A percentile compares a stretch with the other conserved stretches of the same genome.
Evolutionary conservation across 2,113 vertebrate genomes (phyloP).

Genomic region (Vicugna pacos): DNA sequence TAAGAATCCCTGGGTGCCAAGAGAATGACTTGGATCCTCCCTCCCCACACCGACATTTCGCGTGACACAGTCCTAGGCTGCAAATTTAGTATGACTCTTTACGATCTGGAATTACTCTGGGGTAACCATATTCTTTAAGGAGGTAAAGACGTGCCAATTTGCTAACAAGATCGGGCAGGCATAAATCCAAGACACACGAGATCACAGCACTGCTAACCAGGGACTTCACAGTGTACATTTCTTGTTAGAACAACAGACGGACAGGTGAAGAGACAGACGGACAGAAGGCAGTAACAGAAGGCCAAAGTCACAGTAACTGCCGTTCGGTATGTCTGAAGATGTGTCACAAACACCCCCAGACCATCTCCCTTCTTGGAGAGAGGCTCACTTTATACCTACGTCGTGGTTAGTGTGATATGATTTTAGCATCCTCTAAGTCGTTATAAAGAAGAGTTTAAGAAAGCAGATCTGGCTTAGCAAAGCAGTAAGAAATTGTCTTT

Average conservation of each 20-base stretch:
- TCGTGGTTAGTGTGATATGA: conserved; percentile 68
- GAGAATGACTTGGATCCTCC: not conserved
- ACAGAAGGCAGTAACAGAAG: conserved; percentile 47
- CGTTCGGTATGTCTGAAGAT: conserved; percentile 57
- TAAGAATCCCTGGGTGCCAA: not conserved
- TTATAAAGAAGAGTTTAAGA: not conserved
- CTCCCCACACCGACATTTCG: not conserved
- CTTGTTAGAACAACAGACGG: conserved; percentile 69
- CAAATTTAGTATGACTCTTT: not conserved
- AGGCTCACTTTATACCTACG: conserved; percentile 65
- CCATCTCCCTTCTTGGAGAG: conserved; percentile 54
- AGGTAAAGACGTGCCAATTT: conserved; percentile 39
- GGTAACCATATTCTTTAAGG: conserved; percentile 41
- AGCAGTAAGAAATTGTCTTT: conserved; percentile 77
- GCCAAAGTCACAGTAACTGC: conserved; percentile 64
- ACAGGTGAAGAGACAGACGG: not conserved
- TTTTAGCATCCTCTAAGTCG: conserved; percentile 69
- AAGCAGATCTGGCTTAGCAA: conserved; percentile 82
- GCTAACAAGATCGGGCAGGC: conserved; percentile 50
- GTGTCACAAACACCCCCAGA: conserved; percentile 59
- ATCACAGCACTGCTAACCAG: conserved; percentile 64
- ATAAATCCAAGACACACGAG: conserved; percentile 58
- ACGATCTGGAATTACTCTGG: conserved; percentile 36
- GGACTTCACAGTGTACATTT: conserved; percentile 51
- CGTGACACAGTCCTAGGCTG: not conserved